Evolutionary conservation across 2,888 invertebrate species (phyloP).

Genomic region (Loripinus fragilis): DNA sequence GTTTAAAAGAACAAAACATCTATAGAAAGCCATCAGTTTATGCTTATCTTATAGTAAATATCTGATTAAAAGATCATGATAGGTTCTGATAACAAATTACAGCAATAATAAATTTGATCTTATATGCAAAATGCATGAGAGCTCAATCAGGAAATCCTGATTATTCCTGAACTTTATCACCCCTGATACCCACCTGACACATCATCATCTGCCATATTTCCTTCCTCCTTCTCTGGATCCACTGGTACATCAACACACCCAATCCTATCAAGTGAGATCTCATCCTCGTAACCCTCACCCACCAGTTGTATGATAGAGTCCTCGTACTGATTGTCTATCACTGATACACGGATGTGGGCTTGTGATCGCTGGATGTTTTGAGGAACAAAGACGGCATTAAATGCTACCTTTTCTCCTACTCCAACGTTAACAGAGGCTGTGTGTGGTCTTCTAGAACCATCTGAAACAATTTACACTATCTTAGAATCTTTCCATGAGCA

Average conservation of each 20-base stretch:
- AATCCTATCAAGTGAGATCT: constrained; percentile 85
- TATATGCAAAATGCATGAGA: too few relatives aligned
- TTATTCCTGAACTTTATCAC: too few relatives aligned
- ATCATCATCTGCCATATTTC: constrained; percentile 82
- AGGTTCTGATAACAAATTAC: too few relatives aligned
- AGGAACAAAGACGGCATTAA: constrained; percentile 79
- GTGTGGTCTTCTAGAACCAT: constrained; percentile 74
- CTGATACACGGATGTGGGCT: constrained; percentile 84
- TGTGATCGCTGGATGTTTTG: constrained; percentile 77
- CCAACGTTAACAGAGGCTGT: constrained; percentile 81
- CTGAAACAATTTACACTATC: constrained; percentile 4
- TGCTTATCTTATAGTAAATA: too few relatives aligned
- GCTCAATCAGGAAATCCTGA: too few relatives aligned
- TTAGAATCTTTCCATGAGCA: too few relatives aligned
- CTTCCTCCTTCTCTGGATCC: constrained; percentile 78
- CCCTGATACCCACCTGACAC: constrained; percentile 74
- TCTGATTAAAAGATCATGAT: too few relatives aligned
- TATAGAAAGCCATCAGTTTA: too few relatives aligned
- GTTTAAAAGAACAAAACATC: too few relatives aligned
- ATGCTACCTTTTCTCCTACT: constrained; percentile 78
- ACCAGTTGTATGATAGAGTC: constrained; percentile 84
- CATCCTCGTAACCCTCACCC: constrained; percentile 85
- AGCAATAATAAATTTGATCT: too few relatives aligned
- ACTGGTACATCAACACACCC: constrained; percentile 65
- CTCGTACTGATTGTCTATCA: constrained; percentile 86